Base-by-base conservation (phyloP, 2,888 invertebrate genomes). In the Monochamus alternatus region DNA sequence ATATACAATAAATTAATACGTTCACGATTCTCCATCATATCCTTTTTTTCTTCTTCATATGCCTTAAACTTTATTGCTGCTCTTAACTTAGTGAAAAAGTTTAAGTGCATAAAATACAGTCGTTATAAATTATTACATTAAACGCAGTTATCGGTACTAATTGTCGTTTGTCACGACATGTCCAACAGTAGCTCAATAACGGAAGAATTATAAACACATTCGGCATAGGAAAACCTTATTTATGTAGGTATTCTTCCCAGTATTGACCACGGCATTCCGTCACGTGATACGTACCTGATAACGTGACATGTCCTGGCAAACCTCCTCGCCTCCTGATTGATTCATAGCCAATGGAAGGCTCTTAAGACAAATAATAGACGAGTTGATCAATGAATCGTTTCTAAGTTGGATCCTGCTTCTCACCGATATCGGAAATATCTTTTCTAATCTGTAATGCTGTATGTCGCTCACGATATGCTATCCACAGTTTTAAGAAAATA, bases 111-210 rank as follows among this genome's bases (percentile, higher is more conserved):
- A 12, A 58, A 74, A 68, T 66, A 73, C 69, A 68, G 70, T 44
- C 72, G 63, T 73, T 65, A 77, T 73, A 68, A 73, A 71, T 79
- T 71, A 73, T 77, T 43, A 73, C 73, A 71, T 79, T 76, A 76
- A 70, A 75, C 75, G 73, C 68, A 79, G 75, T 76, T 80, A 79
- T 78, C 73, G 74, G 80, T 76, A 81, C 79, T 81, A 83, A 84
- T 80, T 79, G 81, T 77, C 77, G 71, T 75, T 69, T 80, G 82
- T 83, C 83, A 83, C 83, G 83, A 73, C 79, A 81, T 74, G 79
- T 77, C 78, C 75, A 78, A 72, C 81, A 74, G 82, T 78, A 81
- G 83, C 81, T 70, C 67, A 63, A 58, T 66, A 69, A 71, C 65
- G 73, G 76, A 76, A 76, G 76, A 75, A 81, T 81, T 81, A 81